Conservation (phyloP, 2,113 vertebrate species). For the Indri indri region DNA sequence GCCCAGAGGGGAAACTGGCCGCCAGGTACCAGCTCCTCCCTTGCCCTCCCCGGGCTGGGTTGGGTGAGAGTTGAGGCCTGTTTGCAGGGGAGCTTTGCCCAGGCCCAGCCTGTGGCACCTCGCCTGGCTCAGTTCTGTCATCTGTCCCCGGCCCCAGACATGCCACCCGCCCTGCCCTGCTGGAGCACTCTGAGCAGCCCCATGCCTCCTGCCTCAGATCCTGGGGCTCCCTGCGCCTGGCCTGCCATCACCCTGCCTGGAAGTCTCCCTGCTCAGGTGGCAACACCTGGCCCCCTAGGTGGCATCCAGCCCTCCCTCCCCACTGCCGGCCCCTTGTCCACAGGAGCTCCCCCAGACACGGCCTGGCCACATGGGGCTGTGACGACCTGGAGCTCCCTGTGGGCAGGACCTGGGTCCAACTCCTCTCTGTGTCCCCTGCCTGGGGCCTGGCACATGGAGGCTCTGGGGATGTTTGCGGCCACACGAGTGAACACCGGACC, state of each 20-base stretch:
- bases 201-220: neutral
- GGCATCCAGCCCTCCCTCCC: neutral
- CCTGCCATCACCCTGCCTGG: neutral
- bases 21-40: neutral
- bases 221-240: neutral
- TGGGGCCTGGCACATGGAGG: too few relatives aligned
- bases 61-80: neutral
- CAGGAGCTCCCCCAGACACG: neutral
- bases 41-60: neutral
- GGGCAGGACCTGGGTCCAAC: too few relatives aligned
- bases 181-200: neutral
- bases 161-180: neutral
- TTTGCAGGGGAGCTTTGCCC: neutral
- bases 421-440: too few relatives aligned
- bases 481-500: accelerated
- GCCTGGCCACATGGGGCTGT: neutral
- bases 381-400: neutral
- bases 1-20: neutral
- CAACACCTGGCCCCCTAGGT: too few relatives aligned
- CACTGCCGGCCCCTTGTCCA: accelerated
- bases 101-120: neutral
- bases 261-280: neutral
- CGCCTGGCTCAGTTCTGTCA: neutral
- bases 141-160: neutral
- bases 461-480: neutral